These are phyloP conservation scores for Cariama cristata DNA, from an alignment of 2,113 vertebrate species.

Conservation along the genomic window DNA sequence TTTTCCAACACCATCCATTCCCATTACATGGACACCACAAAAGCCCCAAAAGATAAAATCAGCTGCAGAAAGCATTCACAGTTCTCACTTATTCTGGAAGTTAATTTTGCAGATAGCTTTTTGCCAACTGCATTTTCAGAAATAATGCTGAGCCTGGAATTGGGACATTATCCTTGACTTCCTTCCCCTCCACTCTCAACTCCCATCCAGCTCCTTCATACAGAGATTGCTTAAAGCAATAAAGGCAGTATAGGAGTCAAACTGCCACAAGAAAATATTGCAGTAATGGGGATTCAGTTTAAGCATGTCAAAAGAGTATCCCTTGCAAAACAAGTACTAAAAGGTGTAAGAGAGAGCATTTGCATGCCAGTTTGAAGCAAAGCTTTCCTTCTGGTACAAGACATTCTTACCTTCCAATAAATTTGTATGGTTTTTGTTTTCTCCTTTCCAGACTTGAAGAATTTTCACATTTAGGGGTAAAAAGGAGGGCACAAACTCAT, in stretches of 20 bases:
- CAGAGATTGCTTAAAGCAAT: background rate
- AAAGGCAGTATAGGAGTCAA: background rate
- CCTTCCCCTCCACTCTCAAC: background rate
- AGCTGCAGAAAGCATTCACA: background rate
- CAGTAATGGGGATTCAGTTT: background rate
- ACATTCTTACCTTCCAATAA: background rate
- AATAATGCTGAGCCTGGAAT: background rate
- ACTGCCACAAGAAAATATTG: background rate
- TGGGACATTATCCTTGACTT: background rate
- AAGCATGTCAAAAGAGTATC: background rate
- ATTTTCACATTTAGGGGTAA: background rate
- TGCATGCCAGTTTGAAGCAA: background rate
- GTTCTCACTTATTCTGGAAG: background rate
- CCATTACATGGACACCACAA: background rate
- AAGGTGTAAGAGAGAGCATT: background rate
- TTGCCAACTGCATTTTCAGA: background rate
- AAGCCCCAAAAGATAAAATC: conserved; percentile 17
- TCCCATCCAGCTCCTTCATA: background rate
- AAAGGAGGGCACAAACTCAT: background rate
- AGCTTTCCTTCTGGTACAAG: background rate
- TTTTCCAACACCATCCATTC: background rate
- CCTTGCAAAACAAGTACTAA: background rate
- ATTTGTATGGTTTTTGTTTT: background rate
- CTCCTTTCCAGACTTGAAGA: background rate
- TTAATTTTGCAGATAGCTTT: background rate